Conservation (phyloP, 1,140 invertebrate species). For the Limonius californicus region DNA sequence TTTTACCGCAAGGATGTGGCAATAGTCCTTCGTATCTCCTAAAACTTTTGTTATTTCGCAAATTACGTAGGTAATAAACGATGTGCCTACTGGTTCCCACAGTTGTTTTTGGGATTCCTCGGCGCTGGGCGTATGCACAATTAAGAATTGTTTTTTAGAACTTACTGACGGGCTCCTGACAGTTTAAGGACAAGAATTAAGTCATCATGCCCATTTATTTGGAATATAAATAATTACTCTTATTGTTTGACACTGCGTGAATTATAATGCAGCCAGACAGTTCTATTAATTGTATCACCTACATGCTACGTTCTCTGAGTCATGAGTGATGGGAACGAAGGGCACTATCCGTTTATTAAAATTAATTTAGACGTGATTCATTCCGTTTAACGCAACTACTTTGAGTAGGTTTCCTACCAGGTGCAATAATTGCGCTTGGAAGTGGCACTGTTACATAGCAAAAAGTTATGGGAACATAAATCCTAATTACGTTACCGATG, state of each 20-base stretch:
- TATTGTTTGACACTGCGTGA: not conserved
- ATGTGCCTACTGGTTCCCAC: no score
- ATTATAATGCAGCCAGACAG: not conserved
- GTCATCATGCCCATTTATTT: not conserved
- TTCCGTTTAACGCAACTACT: not conserved
- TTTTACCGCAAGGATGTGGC: no score
- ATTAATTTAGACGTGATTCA: not conserved
- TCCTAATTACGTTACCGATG: no score
- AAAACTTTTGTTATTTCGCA: no score
- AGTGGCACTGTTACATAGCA: no score
- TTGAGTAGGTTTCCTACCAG: not conserved
- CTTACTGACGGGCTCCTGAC: not conserved
- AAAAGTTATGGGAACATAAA: no score
- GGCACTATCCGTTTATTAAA: not conserved
- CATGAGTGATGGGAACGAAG: not conserved
- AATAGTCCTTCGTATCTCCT: no score
- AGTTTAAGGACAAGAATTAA: not conserved
- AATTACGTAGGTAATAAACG: no score
- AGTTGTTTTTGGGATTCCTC: not conserved
- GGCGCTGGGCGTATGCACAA: not conserved
- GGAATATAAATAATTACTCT: slow-evolving; percentile 6
- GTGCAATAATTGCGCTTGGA: not conserved
- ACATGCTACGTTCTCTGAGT: slow-evolving; percentile 9
- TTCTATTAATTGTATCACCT: slow-evolving; percentile 12
- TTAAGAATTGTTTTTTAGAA: not conserved